A percentile compares a stretch with the other conserved stretches of the same genome.
phyloP scores from a whole-genome alignment of 2,888 invertebrate species.

The Leptogaster cylindrica region DNA sequence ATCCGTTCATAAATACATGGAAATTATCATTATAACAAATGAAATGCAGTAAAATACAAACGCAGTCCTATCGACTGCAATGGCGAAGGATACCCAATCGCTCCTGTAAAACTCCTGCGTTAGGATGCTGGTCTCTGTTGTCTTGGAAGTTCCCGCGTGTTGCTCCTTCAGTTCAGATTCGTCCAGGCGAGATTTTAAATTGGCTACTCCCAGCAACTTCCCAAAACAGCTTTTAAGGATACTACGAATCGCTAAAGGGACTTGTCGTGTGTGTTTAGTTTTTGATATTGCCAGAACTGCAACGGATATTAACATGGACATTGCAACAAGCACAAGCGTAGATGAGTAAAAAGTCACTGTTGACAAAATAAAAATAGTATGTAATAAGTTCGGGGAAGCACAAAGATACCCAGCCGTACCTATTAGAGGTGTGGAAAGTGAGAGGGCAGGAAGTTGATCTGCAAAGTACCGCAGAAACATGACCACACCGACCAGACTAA shows the following conservation, averaged over 20 bases:
- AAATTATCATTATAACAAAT: constrained; percentile 65
- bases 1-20: constrained; percentile 64
- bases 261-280: constrained; percentile 59
- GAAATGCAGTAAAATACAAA: constrained; percentile 46
- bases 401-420: no score
- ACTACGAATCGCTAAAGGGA: constrained; percentile 60
- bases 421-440: constrained; percentile 55
- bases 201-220: constrained; percentile 52
- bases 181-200: constrained; percentile 50
- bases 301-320: constrained; percentile 63
- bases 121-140: constrained; percentile 43
- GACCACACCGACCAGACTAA: constrained; percentile 65
- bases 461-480: constrained; percentile 67
- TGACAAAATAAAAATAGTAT: constrained; percentile 45
- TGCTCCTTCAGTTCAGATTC: constrained; percentile 54
- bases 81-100: constrained; percentile 70
- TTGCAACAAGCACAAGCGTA: constrained; percentile 62
- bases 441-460: constrained; percentile 59
- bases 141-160: constrained; percentile 59
- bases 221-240: constrained; percentile 53
- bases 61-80: constrained; percentile 67
- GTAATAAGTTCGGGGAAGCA: not conserved
- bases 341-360: constrained; percentile 64
- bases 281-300: constrained; percentile 65
- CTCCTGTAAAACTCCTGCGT: constrained; percentile 60